Evolutionary conservation across 1,140 invertebrate species (phyloP).

Genomic region (Habropoda laboriosa): DNA sequence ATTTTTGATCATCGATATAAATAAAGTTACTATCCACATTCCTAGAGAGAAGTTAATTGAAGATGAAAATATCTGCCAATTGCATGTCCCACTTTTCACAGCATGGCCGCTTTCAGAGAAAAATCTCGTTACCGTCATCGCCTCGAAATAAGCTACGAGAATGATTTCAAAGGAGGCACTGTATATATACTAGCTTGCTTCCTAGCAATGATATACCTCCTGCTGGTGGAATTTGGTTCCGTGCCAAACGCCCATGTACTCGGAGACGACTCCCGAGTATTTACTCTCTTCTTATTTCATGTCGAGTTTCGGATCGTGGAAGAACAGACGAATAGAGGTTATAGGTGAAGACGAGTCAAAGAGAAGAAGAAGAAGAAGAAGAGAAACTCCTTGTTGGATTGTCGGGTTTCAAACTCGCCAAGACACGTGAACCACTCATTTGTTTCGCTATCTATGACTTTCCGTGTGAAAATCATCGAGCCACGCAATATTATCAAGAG

Average conservation of each 20-base stretch:
- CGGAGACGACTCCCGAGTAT: conserved; percentile 43
- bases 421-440: conserved; percentile 1
- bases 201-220: conserved; percentile 31
- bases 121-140: conserved; percentile 35
- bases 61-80: conserved; percentile 7
- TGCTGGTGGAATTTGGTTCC: conserved; percentile 52
- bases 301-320: conserved; percentile 31
- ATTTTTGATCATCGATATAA: not conserved
- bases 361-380: not conserved
- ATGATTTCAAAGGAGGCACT: conserved; percentile 38
- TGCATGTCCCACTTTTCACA: not conserved
- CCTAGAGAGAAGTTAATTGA: not conserved
- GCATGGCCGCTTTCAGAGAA: not conserved
- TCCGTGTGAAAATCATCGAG: conserved; percentile 2
- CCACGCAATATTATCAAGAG: not conserved
- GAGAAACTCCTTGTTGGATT: not conserved
- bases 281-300: conserved; percentile 59
- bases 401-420: not conserved
- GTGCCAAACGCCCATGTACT: conserved; percentile 59
- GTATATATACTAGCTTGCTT: conserved; percentile 5
- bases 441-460: conserved; percentile 14
- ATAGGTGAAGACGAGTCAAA: not conserved
- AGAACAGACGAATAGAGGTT: conserved; percentile 1
- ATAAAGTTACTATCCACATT: not conserved
- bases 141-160: conserved; percentile 25